Evolutionary conservation across 1,140 invertebrate genomes (phyloP), one percentile per base, ranked within the genome.

Genomic region (Drosophila ficusphila): DNA sequence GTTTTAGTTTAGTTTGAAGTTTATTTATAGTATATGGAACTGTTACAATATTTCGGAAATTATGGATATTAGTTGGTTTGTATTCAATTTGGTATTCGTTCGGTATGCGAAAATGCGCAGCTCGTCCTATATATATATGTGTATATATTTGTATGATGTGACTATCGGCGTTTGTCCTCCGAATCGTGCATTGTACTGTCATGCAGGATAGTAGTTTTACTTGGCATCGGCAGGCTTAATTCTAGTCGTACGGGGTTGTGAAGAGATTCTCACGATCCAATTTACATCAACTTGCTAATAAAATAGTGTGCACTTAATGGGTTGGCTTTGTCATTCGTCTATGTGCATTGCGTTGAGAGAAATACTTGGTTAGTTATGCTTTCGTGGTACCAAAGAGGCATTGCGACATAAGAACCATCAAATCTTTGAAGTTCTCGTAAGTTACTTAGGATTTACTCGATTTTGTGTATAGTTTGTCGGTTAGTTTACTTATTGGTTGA

Each of bases 1-100:
- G 9, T 2, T 23, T 18, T 53, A 6, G 12, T 51, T 75, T 74
- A 67, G 60, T 67, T 57, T 75, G 76, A 76, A 73, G 67, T 85
- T 76, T 81, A 85, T 62, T 76, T 57, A 79, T 73, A 79, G 75
- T 86, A 73, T 68, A 72, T 86, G 79, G 71, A 85, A 85, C 81
- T 85, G 81, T 86, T 85, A 85, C 81, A 85, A 76, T 85, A 73
- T 79, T 79, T 57, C 64, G 65, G 72, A 79, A 76, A 73, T 65
- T 64, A 69, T 77, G 67, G 52, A 42, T 48, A 56, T 73, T 72
- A 68, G 41, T 76, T 58, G 71, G 38, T 67, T 72, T 56, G 54
- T 39, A 33, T 71, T 60, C 33, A 49, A 85, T 71, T 62, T 76
- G 44, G 47, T 61, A 61, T 57, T 51, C 16, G 21, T 31, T 73